phyloP scores from a whole-genome alignment of 1,140 invertebrate species.

The Zaprionus africanus region DNA sequence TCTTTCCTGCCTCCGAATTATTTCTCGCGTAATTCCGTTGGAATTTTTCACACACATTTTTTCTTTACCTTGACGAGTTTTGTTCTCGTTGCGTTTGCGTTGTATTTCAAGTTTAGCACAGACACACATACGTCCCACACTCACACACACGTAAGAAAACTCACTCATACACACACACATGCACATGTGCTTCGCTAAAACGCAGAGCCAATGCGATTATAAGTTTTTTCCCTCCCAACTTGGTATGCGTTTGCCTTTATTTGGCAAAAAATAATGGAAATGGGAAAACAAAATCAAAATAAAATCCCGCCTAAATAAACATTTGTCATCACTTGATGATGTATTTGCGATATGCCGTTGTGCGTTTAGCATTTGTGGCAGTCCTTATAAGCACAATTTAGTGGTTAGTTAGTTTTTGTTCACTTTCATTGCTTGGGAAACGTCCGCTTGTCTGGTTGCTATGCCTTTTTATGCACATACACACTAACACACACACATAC shows the following conservation, averaged over 20 bases:
- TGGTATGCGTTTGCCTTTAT: slow-evolving; percentile 32
- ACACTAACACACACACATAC: slow-evolving; percentile 10
- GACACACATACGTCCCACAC: slow-evolving; percentile 48
- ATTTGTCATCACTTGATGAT: slow-evolving; percentile 52
- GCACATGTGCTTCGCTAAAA: slow-evolving; percentile 46
- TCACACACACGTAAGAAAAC: slow-evolving; percentile 48
- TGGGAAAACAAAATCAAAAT: background rate
- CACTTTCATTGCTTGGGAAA: slow-evolving; percentile 45
- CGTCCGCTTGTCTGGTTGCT: slow-evolving; percentile 55
- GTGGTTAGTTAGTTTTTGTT: slow-evolving; percentile 26
- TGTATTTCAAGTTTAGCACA: slow-evolving; percentile 73
- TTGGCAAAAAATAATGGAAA: slow-evolving; percentile 29
- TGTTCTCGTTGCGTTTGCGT: slow-evolving; percentile 68
- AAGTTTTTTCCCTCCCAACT: slow-evolving; percentile 38
- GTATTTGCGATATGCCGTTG: slow-evolving; percentile 23
- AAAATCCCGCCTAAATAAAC: slow-evolving; percentile 49
- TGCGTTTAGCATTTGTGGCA: slow-evolving; percentile 37
- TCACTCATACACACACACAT: slow-evolving; percentile 49
- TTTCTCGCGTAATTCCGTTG: slow-evolving; percentile 75
- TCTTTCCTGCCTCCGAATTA: slow-evolving; percentile 40
- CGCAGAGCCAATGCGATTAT: slow-evolving; percentile 54
- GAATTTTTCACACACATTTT: slow-evolving; percentile 70
- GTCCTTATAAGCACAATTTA: slow-evolving; percentile 47
- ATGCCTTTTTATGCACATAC: slow-evolving; percentile 59
- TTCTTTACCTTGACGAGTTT: slow-evolving; percentile 77